Evolutionary conservation across 2,888 invertebrate species (phyloP).

Genomic region (Idaea straminata): DNA sequence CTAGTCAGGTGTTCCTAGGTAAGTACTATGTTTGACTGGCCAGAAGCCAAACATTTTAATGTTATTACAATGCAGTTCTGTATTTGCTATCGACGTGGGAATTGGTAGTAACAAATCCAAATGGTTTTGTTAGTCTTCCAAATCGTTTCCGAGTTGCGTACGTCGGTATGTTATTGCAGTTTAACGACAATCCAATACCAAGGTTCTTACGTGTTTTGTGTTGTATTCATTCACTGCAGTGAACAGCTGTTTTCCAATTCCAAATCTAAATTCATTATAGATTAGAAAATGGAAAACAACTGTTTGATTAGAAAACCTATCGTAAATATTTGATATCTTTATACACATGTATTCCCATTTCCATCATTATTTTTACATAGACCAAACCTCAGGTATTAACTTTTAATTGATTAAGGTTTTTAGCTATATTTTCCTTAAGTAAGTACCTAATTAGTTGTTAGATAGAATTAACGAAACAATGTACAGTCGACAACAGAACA

Average conservation of each 20-base stretch:
- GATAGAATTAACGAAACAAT: too few relatives aligned
- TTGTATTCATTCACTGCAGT: not conserved
- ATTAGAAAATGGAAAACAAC: too few relatives aligned
- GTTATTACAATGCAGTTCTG: not conserved
- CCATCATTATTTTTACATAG: too few relatives aligned
- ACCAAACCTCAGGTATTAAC: too few relatives aligned
- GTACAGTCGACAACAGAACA: too few relatives aligned
- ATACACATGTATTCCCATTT: too few relatives aligned
- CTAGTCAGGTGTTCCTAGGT: too few relatives aligned
- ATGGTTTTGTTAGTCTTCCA: slow-evolving; percentile 33
- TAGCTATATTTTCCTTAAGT: too few relatives aligned
- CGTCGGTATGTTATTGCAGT: not conserved
- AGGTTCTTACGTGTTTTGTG: not conserved
- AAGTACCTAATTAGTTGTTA: too few relatives aligned
- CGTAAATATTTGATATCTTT: too few relatives aligned
- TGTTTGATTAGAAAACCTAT: too few relatives aligned
- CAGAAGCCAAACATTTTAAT: not conserved
- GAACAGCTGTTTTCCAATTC: not conserved
- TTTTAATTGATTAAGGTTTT: too few relatives aligned
- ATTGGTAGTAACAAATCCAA: not conserved
- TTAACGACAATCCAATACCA: not conserved
- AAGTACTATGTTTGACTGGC: not conserved
- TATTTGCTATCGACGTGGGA: not conserved
- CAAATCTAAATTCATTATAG: not conserved
- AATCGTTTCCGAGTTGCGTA: slow-evolving; percentile 26